Conservation (phyloP, 2,113 vertebrate species). For the Nothoprocta perdicaria region DNA sequence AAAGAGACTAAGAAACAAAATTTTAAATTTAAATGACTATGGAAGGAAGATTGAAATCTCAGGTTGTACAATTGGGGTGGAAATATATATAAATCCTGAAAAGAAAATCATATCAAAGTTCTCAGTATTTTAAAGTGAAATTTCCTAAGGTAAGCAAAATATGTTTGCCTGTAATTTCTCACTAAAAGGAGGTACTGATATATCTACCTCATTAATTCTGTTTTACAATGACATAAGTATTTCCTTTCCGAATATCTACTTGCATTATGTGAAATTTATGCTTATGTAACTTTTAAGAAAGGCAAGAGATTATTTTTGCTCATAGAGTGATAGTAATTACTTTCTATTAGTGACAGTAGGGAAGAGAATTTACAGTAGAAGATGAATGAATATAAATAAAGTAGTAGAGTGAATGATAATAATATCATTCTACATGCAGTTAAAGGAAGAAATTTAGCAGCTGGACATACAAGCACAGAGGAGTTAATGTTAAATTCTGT, state of each 20-base stretch:
- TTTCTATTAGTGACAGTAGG: not conserved
- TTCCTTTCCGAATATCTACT: not conserved
- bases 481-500: not conserved
- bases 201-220: not conserved
- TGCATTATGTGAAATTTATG: not conserved
- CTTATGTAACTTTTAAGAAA: not conserved
- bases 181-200: not conserved
- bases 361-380: not conserved
- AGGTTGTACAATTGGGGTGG: rapidly evolving
- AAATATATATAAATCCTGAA: not conserved
- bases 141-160: not conserved
- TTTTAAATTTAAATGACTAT: not conserved
- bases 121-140: not conserved
- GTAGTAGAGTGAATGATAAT: not conserved
- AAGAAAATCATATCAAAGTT: not conserved
- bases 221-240: not conserved
- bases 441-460: not conserved
- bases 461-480: not conserved
- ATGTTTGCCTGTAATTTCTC: not conserved
- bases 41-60: not conserved
- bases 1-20: not conserved
- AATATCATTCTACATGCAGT: not conserved
- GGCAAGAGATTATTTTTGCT: not conserved
- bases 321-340: not conserved
- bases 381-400: not conserved